Evolutionary conservation across 2,797 vertebrate species (phyloP), one percentile per base, ranked within the genome.

Genomic region (Pseudotriccus pelzelni): DNA sequence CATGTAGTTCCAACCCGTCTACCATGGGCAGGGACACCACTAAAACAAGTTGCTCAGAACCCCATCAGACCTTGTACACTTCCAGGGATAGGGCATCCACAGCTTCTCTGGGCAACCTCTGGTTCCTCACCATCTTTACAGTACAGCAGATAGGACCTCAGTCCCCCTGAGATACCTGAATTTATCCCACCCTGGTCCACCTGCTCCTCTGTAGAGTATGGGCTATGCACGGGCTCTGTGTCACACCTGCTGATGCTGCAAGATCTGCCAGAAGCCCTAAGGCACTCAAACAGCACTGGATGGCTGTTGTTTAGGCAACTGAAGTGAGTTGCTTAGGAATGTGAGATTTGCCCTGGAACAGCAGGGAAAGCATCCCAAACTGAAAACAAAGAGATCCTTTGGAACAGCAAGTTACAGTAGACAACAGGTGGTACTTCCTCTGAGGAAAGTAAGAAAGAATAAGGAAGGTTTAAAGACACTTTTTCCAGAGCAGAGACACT

Each of bases 131-230:
- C 17, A 66, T 24, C 24, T n/a, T 66, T 34, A 47, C 43, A 46
- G 23, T 44, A 44, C 13, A 66, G 20, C 16, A 32, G 14, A 50
- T 1, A 43, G 27, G n/a, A 70, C 9, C 20, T 53, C 34, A 67
- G 12, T 19, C 5, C 23, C 22, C 18, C n/a, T 52, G 4, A 67
- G 32, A n/a, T 16, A 50, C 6, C 23, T 0, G 0, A 22, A 6
- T 41, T 62, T 49, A 66, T 4, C 1, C 1, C 32, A 80, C 12
- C 4, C 36, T 7, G 4, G 34, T 66, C 30, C n/a, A 56, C 36
- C 49, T 77, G 52, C 18, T 19, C 9, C 6, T 69, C 19, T 3
- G 14, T 13, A 64, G 30, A 18, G 7, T 34, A 60, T 1, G 2
- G 16, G 19, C 49, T 34, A 5, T 18, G 4, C 7, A 3, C 30